Evolutionary conservation across 2,113 vertebrate species (phyloP).

Genomic region (Lanius ludovicianus): DNA sequence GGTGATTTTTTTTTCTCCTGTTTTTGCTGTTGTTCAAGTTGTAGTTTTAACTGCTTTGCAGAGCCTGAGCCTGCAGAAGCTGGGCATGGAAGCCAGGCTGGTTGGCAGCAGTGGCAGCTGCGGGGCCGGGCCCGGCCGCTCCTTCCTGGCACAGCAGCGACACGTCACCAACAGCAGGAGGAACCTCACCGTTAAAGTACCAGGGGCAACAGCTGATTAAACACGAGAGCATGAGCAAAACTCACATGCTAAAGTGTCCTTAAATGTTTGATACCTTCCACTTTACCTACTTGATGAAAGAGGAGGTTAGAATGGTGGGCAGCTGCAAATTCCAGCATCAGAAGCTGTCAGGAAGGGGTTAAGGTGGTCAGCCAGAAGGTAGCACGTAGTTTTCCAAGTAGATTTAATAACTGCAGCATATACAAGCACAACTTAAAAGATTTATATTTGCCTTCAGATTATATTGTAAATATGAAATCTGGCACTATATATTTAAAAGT

Average conservation of each 20-base stretch:
- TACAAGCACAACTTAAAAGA: constrained; percentile 57
- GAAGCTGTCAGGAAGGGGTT: neutral
- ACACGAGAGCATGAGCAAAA: constrained; percentile 44
- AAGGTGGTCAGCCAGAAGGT: neutral
- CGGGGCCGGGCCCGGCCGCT: constrained; percentile 76
- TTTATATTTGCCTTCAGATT: constrained; percentile 65
- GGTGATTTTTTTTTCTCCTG: neutral
- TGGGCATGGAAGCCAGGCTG: constrained; percentile 90
- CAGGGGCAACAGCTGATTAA: constrained; percentile 83
- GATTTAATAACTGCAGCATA: constrained; percentile 35
- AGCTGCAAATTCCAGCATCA: constrained; percentile 19
- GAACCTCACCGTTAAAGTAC: constrained; percentile 81
- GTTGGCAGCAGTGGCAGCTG: constrained; percentile 67
- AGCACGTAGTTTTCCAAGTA: constrained; percentile 5
- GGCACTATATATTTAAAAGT: constrained; percentile 56
- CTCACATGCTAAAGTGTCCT: constrained; percentile 76
- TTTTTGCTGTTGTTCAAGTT: neutral
- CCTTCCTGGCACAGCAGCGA: constrained; percentile 92
- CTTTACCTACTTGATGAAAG: constrained; percentile 22
- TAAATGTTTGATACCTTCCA: constrained; percentile 68
- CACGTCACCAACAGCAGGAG: constrained; percentile 88
- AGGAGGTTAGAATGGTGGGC: constrained; percentile 22
- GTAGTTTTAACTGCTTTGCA: constrained; percentile 50
- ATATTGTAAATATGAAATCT: constrained; percentile 59
- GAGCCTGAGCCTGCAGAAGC: constrained; percentile 92